Evolutionary conservation across 2,888 invertebrate genomes (phyloP).

Genomic region (Ectemnius cavifrons): DNA sequence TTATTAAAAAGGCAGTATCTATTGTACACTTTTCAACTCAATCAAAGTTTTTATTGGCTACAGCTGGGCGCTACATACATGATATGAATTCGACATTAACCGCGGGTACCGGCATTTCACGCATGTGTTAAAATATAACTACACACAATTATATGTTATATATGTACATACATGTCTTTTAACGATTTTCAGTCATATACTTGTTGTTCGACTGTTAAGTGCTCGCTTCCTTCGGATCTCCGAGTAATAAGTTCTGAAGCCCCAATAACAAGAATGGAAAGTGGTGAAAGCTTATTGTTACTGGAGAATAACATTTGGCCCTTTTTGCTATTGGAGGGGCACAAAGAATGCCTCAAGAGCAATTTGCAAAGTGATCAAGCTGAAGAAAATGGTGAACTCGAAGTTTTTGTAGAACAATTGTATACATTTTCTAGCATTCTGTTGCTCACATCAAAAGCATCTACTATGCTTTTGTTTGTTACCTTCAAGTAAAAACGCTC

Average conservation of each 20-base stretch:
- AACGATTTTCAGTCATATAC: not conserved
- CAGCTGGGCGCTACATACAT: no score
- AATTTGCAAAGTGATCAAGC: not conserved
- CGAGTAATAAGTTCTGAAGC: no score
- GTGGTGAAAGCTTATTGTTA: not conserved
- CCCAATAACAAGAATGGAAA: not conserved
- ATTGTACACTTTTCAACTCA: no score
- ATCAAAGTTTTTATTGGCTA: no score
- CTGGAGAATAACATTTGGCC: conserved; percentile 1
- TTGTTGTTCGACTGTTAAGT: not conserved
- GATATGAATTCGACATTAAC: not conserved
- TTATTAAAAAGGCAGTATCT: no score
- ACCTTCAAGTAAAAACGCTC: no score
- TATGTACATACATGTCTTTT: not conserved
- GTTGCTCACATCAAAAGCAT: no score
- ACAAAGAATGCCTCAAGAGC: not conserved
- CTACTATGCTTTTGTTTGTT: no score
- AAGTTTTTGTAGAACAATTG: not conserved
- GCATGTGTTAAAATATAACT: not conserved
- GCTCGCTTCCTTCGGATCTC: not conserved
- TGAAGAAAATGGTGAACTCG: conserved; percentile 1
- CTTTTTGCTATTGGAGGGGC: not conserved
- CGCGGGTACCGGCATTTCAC: not conserved
- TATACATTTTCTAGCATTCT: no score
- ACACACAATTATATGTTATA: not conserved